Evolutionary conservation across 2,797 vertebrate species (phyloP), one percentile per base, ranked within the genome.

Genomic region (Linurgus olivaceus): DNA sequence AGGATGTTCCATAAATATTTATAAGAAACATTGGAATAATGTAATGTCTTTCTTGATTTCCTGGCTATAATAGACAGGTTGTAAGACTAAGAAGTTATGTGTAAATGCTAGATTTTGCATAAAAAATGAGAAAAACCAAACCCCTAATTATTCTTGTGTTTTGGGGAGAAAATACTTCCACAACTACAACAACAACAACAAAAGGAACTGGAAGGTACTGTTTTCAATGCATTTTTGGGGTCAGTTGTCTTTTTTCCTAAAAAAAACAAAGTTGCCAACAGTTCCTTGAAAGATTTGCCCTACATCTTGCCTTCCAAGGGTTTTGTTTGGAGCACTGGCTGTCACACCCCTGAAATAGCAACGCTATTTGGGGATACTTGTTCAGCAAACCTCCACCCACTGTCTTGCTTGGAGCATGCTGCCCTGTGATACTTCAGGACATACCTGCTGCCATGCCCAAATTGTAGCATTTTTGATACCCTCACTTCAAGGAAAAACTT

Each of bases 331-430:
- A 80, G 47, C 51, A n/a, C n/a, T 81, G 76, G 29, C 40, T 61
- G 18, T 80, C 70, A 55, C 62, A 68, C 54, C 40, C 31, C 51
- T 95, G 90, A 92, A 94, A 94, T 51, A 96, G 62, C 48, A 81
- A 40, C 45, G 45, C 81, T 96, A 24, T 93, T 91, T 82, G 78
- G 66, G 70, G 40, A 51, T 85, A 72, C 85, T 90, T 93, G 87
- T 92, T 84, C 92, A 88, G 50, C 58, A 92, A 86, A 96, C 82
- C 71, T 87, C 58, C 78, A 57, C 74, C 40, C 50, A n/a, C 70
- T 44, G 45, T 55, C 51, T 94, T 89, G 9, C 62, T 70, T 72
- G 80, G 55, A 74, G 52, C 40, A 10, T 26, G 14, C 48, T 93
- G 79, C 23, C 48, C 33, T 37, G 0, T 65, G 89, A 47, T 82